Base-by-base conservation (phyloP, 1,140 invertebrate genomes). In the Apocrypta bakeri region DNA sequence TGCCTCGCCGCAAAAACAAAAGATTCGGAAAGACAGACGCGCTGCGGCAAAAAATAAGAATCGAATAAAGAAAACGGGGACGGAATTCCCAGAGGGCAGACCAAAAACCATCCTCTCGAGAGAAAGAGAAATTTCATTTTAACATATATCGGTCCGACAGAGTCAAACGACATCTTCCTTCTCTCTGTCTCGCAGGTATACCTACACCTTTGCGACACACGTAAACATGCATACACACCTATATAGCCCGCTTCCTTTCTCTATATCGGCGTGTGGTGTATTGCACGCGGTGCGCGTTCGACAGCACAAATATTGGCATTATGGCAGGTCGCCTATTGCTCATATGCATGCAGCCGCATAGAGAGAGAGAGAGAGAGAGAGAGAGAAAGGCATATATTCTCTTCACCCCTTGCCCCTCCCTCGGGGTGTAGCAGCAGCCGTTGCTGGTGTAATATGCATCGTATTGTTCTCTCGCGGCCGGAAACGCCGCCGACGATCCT, bases 281-380 rank as follows among this genome's bases (percentile, higher is more conserved):
- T 56, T 8, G 40, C 25, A n/a, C 27, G 29, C 27, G 66, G 66
- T 1, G 40, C 27, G 7, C 40, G 37, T 48, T 42, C 64, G 40
- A 33, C 25, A 69, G 77, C 37, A 33, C 40, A 69, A 79, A 56
- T 69, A 79, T 79, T 79, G 77, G 27, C 66, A 69, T 56, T 68
- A 69, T 79, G 31, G n/a, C 24, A 42, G n/a, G 31, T 77, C n/a
- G 24, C 63, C 17, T 9, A 66, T 66, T 64, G 63, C 64, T 68
- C 37, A 42, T 40, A 24, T 21, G 4, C 37, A 77, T 27, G 25
- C 25, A 33, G 31, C 25, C 24, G 29, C 27, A 21, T 3, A 7
- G 17, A 56, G 48, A 56, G 48, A n/a, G 48, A n/a, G 2, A 48
- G 42, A 48, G 42, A 48, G 42, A 48, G 42, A 48, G 42, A 48